These are phyloP conservation scores for Opisthocomus hoazin DNA, from an alignment of 2,113 vertebrate genomes.

Conservation along the genomic window DNA sequence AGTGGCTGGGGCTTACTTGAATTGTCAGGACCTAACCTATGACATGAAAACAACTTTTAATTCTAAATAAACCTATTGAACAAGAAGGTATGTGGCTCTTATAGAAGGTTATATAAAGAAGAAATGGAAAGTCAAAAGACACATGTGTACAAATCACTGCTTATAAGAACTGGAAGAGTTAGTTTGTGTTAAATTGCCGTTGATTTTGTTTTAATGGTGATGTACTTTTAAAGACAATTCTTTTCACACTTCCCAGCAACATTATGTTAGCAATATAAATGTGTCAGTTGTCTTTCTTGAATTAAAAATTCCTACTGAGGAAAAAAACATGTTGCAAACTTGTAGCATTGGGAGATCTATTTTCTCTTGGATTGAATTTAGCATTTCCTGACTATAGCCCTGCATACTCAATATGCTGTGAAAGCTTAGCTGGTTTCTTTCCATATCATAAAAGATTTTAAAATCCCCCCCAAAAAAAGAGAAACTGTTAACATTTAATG, in stretches of 20 bases:
- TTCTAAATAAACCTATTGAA: not conserved
- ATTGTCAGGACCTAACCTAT: not conserved
- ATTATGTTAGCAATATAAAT: not conserved
- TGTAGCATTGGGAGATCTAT: not conserved
- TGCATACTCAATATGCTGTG: not conserved
- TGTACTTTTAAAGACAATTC: not conserved
- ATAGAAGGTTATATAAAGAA: not conserved
- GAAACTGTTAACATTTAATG: constrained; percentile 5
- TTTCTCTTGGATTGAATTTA: not conserved
- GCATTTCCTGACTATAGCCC: not conserved
- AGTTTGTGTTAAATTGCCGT: not conserved
- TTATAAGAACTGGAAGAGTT: not conserved
- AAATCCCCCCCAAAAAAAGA: not conserved
- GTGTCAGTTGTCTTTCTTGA: not conserved
- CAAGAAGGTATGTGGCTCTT: not conserved
- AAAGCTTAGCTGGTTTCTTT: not conserved
- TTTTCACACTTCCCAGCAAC: not conserved
- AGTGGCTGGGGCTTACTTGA: not conserved
- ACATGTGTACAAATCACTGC: not conserved
- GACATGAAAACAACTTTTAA: not conserved
- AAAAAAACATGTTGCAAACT: not conserved
- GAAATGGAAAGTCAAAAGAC: not conserved
- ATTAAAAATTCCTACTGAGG: not conserved
- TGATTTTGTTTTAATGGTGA: not conserved
- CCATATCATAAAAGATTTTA: not conserved